These are phyloP conservation scores for Phaonia tiefii DNA, from an alignment of 2,888 invertebrate genomes.

Conservation along the genomic window DNA sequence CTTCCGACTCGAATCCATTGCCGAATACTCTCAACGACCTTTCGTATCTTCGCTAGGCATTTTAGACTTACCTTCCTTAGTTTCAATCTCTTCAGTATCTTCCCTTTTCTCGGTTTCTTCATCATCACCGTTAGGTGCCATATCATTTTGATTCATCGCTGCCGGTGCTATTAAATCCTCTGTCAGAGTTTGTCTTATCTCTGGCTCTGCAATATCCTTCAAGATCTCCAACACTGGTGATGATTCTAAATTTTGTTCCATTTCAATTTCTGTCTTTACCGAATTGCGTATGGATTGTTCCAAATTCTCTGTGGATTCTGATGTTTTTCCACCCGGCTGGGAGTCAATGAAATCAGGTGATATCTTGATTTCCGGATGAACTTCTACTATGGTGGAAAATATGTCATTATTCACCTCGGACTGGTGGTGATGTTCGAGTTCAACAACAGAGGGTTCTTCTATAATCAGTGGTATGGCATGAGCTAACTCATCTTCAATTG, in stretches of 20 bases:
- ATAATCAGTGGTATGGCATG: background rate
- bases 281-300: conserved; percentile 75
- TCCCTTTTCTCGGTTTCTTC: background rate
- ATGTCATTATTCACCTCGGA: conserved; percentile 31
- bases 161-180: conserved; percentile 58
- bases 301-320: conserved; percentile 57
- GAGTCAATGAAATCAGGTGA: conserved; percentile 28
- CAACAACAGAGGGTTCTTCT: background rate
- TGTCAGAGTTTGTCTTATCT: conserved; percentile 62
- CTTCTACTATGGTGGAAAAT: conserved; percentile 3
- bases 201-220: conserved; percentile 65
- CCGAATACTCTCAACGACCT: background rate
- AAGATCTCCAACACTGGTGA: conserved; percentile 58
- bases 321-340: conserved; percentile 25
- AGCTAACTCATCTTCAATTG: background rate
- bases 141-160: background rate
- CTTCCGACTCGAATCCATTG: too few species aligned
- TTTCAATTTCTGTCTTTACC: conserved; percentile 73
- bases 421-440: background rate
- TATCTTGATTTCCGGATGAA: conserved; percentile 4
- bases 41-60: too few species aligned
- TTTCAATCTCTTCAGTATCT: conserved; percentile 9
- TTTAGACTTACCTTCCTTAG: conserved; percentile 34
- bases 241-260: conserved; percentile 60
- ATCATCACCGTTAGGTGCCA: background rate